Base-by-base conservation (phyloP, 2,113 vertebrate genomes). In the Sinocyclocheilus anshuiensis region DNA sequence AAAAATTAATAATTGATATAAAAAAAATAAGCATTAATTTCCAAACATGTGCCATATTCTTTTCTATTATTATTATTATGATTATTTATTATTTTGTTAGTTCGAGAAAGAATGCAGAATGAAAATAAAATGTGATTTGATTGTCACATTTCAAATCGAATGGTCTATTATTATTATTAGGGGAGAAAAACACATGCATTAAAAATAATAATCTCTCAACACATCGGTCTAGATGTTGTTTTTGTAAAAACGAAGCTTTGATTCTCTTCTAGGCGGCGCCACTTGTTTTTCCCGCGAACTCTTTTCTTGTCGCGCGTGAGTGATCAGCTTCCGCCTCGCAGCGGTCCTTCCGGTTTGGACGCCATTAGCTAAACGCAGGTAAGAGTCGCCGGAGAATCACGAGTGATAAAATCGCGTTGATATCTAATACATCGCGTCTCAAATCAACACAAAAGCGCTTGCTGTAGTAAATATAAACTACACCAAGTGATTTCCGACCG, bases 301-400 rank as follows among this genome's bases (percentile, higher is more conserved):
- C 65, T 90, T 89, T 76, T 50, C 8, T 16, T 1, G 76, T 50
- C n/a, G 18, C 81, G 22, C 13, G 4, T 91, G 90, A 88, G 89
- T 80, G 85, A 87, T 86, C 92, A 57, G 88, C 76, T 55, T 85
- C 90, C 33, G 65, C 20, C n/a, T 0, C 0, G 0, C 0, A 0
- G 1, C 78, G 0, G 12, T 84, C 91, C 24, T 97, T 97, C 95
- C 94, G 93, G 93, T 26, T 84, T 80, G 74, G 92, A 65, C 91
- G 96, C 94, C 95, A 94, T 93, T 87, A 92, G 26, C 59, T 71
- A 88, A 20, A 13, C 12, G 76, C n/a, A 86, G 94, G 93, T 95
- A 86, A 0, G 87, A 74, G 4, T 48, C 11, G 4, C 8, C 5
- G 13, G 7, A 80, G 33, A 26, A 5, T 45, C 20, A 3, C 0